phyloP scores from a whole-genome alignment of 2,888 invertebrate species.

The Acleris laterana region DNA sequence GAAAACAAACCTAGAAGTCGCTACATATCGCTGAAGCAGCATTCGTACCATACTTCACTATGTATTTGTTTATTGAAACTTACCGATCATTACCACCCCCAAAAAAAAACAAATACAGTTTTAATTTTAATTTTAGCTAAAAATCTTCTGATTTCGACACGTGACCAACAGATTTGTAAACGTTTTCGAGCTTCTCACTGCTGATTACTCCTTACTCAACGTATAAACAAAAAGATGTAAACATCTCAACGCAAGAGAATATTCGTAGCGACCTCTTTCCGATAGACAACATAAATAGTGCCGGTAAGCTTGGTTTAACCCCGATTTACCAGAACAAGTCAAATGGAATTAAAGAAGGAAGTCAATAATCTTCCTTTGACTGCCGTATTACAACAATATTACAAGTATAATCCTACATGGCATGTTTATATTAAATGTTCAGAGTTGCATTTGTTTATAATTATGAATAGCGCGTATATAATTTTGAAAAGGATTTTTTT shows the following conservation, averaged over 20 bases:
- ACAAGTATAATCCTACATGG: not conserved
- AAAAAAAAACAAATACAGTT: no score
- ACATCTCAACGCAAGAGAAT: conserved; percentile 14
- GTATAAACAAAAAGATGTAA: conserved; percentile 24
- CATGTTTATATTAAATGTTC: not conserved
- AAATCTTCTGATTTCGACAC: not conserved
- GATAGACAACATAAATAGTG: conserved; percentile 20
- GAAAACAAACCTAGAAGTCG: no score
- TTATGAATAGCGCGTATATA: no score
- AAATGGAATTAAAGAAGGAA: conserved; percentile 16
- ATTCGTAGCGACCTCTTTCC: conserved; percentile 22
- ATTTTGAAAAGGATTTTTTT: no score
- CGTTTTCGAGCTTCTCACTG: not conserved
- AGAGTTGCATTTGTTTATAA: no score
- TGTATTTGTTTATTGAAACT: no score
- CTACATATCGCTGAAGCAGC: no score
- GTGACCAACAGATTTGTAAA: not conserved
- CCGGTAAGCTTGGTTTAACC: conserved; percentile 11
- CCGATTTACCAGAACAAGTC: conserved; percentile 1
- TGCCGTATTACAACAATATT: conserved; percentile 6
- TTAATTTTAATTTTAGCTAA: no score
- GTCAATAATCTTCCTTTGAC: conserved; percentile 8
- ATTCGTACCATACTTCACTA: no score
- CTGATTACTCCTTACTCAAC: not conserved
- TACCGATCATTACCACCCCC: no score